These are phyloP conservation scores for Melopsittacus undulatus DNA, from an alignment of 2,797 vertebrate species.

Conservation along the genomic window DNA sequence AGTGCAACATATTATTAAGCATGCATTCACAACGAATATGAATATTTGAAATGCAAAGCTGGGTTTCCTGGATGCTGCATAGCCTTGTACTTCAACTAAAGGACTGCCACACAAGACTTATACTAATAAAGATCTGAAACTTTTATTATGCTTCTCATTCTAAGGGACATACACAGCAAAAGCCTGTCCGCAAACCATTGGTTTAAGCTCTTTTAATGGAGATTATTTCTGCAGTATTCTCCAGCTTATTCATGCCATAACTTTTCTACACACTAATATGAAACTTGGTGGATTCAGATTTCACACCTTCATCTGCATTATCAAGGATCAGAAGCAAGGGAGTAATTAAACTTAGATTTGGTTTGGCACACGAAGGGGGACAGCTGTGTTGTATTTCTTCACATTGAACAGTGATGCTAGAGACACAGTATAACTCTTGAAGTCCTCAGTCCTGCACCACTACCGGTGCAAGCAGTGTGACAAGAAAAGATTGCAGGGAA, in stretches of 20 bases:
- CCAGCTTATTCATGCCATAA: neutral
- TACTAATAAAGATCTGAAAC: neutral
- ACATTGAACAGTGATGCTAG: neutral
- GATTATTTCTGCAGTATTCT: neutral
- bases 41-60: neutral
- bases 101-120: neutral
- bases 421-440: neutral
- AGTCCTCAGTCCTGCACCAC: neutral
- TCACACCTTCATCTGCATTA: neutral
- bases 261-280: neutral
- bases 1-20: neutral
- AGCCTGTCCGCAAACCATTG: neutral
- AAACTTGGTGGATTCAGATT: neutral
- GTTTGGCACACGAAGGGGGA: neutral
- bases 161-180: neutral
- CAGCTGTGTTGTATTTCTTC: neutral
- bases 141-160: neutral
- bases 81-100: neutral
- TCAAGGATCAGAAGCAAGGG: neutral
- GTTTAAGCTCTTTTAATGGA: neutral
- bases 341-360: neutral
- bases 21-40: accelerated
- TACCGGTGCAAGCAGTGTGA: neutral
- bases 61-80: neutral
- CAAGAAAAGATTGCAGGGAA: neutral